These are phyloP conservation scores for Periplaneta americana DNA, from an alignment of 1,140 invertebrate genomes.

Conservation along the genomic window DNA sequence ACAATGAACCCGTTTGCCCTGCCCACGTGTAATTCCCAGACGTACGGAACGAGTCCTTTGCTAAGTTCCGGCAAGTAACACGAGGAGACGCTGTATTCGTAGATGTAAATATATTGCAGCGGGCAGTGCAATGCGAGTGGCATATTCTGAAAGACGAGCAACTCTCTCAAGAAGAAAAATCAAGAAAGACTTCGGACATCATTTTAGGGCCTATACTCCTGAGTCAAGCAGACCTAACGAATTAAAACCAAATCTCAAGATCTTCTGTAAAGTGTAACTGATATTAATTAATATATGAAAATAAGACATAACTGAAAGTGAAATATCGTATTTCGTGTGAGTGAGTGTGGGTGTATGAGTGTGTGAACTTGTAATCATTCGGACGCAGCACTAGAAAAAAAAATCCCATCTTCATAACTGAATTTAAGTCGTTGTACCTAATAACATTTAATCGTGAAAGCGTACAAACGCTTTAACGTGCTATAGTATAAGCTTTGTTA, in stretches of 20 bases:
- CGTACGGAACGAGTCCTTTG: slow-evolving; percentile 75
- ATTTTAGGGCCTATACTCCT: neutral
- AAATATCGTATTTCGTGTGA: neutral
- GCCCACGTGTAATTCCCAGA: slow-evolving; percentile 79
- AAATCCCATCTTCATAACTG: neutral
- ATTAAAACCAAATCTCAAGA: neutral
- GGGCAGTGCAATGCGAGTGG: neutral
- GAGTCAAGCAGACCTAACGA: neutral
- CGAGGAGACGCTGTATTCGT: neutral
- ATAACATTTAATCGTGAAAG: neutral
- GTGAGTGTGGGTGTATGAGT: neutral
- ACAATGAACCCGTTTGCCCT: slow-evolving; percentile 87
- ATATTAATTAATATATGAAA: neutral
- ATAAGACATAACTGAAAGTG: neutral
- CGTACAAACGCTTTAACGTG: too few species aligned
- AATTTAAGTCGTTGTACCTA: neutral
- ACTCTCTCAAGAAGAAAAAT: neutral
- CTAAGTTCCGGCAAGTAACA: slow-evolving; percentile 74
- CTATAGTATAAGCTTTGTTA: too few species aligned
- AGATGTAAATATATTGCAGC: neutral
- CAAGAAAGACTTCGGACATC: neutral
- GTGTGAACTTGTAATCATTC: too few species aligned
- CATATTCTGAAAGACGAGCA: neutral
- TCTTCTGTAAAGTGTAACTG: neutral
- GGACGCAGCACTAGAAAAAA: neutral